Conservation (phyloP, 1,140 invertebrate genomes). For the Cydia strobilella region DNA sequence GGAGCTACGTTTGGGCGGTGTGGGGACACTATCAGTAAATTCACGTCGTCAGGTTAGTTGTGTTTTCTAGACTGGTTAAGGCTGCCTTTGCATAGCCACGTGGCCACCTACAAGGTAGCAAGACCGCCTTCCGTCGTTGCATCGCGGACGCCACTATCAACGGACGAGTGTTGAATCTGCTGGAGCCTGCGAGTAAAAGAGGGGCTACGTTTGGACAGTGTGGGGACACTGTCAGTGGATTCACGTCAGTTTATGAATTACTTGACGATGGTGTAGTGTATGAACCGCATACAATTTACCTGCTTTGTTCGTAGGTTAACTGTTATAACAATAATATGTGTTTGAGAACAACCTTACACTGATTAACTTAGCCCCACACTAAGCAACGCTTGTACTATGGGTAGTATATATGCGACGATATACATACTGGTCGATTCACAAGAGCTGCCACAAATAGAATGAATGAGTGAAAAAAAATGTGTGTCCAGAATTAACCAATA, state of each 20-base stretch:
- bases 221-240: constrained; percentile 59
- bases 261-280: no score
- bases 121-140: constrained; percentile 87
- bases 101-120: constrained; percentile 62
- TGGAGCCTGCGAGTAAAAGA: constrained; percentile 60
- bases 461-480: no score
- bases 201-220: constrained; percentile 69
- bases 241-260: constrained; percentile 39
- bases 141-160: constrained; percentile 94
- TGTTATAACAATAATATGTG: no score
- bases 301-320: no score
- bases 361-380: no score
- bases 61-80: not conserved
- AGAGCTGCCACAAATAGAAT: no score
- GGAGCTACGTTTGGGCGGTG: constrained; percentile 69
- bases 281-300: no score
- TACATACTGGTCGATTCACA: no score
- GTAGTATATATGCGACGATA: no score
- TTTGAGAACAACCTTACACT: no score
- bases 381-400: no score
- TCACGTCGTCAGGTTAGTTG: constrained; percentile 55
- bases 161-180: constrained; percentile 88
- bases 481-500: no score
- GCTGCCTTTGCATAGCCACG: constrained; percentile 78
- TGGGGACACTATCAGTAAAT: constrained; percentile 59